Conservation (phyloP, 2,113 vertebrate genomes). For the Barbus barbus region DNA sequence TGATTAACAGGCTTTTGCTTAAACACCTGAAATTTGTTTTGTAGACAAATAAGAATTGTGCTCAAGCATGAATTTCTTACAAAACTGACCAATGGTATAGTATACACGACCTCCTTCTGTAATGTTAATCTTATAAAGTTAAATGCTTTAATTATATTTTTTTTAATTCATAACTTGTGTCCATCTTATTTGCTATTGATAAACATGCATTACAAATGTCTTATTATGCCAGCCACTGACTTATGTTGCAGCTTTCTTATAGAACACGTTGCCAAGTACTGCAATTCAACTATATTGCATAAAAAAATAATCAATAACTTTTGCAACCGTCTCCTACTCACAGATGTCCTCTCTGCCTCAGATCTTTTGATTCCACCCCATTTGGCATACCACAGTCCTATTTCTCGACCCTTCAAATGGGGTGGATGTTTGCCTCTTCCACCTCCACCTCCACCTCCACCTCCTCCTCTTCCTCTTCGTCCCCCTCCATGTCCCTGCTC, state of each 20-base stretch:
- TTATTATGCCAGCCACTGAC: neutral
- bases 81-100: neutral
- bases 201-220: neutral
- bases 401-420: slow-evolving; percentile 90
- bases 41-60: neutral
- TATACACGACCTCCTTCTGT: neutral
- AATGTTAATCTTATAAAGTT: neutral
- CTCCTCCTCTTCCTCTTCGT: no score
- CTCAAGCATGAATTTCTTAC: neutral
- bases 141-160: no score
- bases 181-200: neutral
- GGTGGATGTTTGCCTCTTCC: slow-evolving; percentile 83
- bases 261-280: neutral
- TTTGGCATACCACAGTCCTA: slow-evolving; percentile 95
- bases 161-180: neutral
- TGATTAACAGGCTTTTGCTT: neutral
- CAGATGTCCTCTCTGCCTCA: slow-evolving; percentile 88
- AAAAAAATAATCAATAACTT: neutral
- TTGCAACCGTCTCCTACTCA: slow-evolving; percentile 59
- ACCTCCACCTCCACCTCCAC: slow-evolving; percentile 63
- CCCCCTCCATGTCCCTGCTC: slow-evolving; percentile 67
- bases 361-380: slow-evolving; percentile 85
- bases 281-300: neutral
- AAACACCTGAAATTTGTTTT: neutral
- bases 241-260: neutral